Percentiles rank a stretch among this genome's conserved stretches.
phyloP scores from a whole-genome alignment of 2,888 invertebrate genomes.

The Dinocampus coccinellae region DNA sequence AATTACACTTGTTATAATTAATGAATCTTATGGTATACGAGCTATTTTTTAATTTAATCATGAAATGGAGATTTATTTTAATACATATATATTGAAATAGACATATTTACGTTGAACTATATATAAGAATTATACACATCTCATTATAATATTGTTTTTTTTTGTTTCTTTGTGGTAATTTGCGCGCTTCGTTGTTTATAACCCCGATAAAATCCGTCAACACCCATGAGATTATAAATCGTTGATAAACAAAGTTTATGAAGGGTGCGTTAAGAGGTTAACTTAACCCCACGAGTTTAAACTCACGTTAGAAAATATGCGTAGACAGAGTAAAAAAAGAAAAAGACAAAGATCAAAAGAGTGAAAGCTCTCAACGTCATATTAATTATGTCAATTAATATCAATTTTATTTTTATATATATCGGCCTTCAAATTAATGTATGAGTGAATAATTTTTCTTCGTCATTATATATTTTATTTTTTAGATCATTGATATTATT shows the following conservation, averaged over 20 bases:
- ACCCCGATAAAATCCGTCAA: background rate
- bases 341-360: background rate
- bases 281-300: background rate
- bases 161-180: background rate
- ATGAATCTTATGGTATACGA: too few species aligned
- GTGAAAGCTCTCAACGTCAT: background rate
- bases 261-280: background rate
- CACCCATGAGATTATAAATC: background rate
- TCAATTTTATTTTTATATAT: conserved; percentile 36
- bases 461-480: too few species aligned
- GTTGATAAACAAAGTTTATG: conserved; percentile 3
- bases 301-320: background rate
- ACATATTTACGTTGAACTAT: background rate
- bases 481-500: too few species aligned
- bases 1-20: too few species aligned
- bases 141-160: too few species aligned
- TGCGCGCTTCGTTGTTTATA: background rate
- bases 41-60: too few species aligned
- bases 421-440: background rate
- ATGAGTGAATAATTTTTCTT: too few species aligned
- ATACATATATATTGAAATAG: background rate
- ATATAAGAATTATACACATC: background rate
- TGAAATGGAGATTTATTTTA: background rate
- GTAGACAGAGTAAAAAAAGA: background rate
- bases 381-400: conserved; percentile 43